These are phyloP conservation scores for Sinosuthora webbiana DNA, from an alignment of 2,113 vertebrate genomes.

Conservation along the genomic window DNA sequence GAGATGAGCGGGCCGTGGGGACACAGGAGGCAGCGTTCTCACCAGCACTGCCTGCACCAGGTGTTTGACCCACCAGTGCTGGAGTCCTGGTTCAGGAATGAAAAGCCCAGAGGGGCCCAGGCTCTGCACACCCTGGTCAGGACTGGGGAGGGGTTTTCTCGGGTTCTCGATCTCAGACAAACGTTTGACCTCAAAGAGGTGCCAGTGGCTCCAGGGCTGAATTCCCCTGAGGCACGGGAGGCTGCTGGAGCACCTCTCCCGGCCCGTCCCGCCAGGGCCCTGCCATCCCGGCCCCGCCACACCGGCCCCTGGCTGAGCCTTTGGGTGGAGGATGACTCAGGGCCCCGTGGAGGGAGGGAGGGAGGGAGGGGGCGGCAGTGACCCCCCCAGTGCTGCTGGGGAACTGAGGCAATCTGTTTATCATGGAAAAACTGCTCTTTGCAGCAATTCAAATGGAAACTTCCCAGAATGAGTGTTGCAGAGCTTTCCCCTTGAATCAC, in stretches of 20 bases:
- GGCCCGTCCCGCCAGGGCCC: rapidly evolving
- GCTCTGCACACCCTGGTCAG: rapidly evolving
- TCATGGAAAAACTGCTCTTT: slow-evolving; percentile 63
- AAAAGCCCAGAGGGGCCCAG: not conserved
- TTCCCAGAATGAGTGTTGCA: slow-evolving; percentile 57
- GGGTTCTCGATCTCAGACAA: not conserved
- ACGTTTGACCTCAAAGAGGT: not conserved
- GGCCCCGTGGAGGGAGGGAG: not conserved
- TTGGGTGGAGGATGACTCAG: slow-evolving; percentile 40
- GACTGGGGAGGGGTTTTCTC: not conserved
- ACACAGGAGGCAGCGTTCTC: not conserved
- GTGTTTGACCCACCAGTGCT: rapidly evolving
- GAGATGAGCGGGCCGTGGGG: rapidly evolving
- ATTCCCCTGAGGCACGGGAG: not conserved
- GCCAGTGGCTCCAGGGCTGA: not conserved
- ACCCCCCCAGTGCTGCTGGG: slow-evolving; percentile 22
- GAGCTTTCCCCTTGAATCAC: slow-evolving; percentile 65
- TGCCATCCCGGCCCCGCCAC: not conserved
- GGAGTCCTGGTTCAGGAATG: rapidly evolving
- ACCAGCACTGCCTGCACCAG: rapidly evolving
- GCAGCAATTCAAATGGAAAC: slow-evolving; percentile 61
- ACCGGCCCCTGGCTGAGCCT: not conserved
- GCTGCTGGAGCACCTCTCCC: not conserved
- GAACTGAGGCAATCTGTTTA: slow-evolving; percentile 60
- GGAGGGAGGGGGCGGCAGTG: not conserved